Percentiles rank a stretch among this genome's conserved stretches.
phyloP scores from a whole-genome alignment of 2,797 vertebrate genomes.

The Hemibagrus guttatus region DNA sequence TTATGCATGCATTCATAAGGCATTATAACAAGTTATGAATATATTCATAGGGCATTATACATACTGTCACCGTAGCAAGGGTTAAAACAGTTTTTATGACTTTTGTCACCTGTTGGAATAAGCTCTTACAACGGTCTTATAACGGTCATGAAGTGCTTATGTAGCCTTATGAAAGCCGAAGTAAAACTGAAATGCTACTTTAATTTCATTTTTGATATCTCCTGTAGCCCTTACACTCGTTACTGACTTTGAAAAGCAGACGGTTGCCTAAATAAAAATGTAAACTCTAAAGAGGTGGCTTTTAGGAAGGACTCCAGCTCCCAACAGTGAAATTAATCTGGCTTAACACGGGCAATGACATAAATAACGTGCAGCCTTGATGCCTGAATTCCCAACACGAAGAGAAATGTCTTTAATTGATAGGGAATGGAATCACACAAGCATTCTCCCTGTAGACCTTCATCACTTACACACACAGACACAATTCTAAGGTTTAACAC shows the following conservation, averaged over 20 bases:
- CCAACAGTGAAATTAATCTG: constrained; percentile 29
- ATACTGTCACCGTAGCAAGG: background rate
- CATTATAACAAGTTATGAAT: background rate
- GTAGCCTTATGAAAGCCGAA: background rate
- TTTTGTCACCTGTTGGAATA: background rate
- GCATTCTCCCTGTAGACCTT: constrained; percentile 14
- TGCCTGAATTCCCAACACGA: constrained; percentile 17
- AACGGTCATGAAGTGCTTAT: constrained; percentile 5
- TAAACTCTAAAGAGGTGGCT: background rate
- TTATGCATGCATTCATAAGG: background rate
- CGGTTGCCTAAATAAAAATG: background rate
- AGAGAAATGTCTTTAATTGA: constrained; percentile 1
- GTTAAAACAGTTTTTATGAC: background rate
- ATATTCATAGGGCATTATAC: background rate
- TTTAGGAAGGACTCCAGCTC: constrained; percentile 2
- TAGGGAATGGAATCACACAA: constrained; percentile 4
- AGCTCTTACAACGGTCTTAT: no score
- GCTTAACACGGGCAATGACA: constrained; percentile 13
- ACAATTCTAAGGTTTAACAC: background rate
- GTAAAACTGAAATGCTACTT: background rate
- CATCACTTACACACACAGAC: background rate
- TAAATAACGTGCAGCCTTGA: constrained; percentile 16
- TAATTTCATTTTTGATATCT: background rate
- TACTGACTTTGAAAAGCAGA: background rate
- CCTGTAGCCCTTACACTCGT: background rate